phyloP scores from a whole-genome alignment of 2,888 invertebrate genomes.

The Drosophila robusta region DNA sequence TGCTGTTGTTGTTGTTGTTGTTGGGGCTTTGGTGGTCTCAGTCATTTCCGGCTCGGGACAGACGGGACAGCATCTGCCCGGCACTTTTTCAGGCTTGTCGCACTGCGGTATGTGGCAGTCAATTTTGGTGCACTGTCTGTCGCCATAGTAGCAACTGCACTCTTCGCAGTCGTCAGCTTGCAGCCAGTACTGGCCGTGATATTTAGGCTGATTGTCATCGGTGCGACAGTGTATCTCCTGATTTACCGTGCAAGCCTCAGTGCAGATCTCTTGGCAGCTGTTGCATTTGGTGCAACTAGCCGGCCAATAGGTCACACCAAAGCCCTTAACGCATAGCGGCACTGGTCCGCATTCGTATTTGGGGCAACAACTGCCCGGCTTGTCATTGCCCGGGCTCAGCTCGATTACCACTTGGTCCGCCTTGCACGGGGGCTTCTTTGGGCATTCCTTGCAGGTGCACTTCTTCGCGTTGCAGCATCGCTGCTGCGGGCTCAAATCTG shows the following conservation, averaged over 20 bases:
- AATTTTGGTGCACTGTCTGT: constrained; percentile 59
- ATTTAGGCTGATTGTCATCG: constrained; percentile 13
- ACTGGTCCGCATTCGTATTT: constrained; percentile 83
- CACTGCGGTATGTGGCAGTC: constrained; percentile 71
- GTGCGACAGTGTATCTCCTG: too few species aligned
- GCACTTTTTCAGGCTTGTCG: constrained; percentile 59
- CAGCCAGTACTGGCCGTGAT: constrained; percentile 71
- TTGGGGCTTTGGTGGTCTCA: neutral
- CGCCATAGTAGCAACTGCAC: constrained; percentile 71
- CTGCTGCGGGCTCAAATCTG: constrained; percentile 26
- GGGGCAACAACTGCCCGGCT: constrained; percentile 85
- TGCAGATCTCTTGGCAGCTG: constrained; percentile 46
- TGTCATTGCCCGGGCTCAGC: constrained; percentile 54
- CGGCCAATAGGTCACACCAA: constrained; percentile 36
- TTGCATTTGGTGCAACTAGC: constrained; percentile 71
- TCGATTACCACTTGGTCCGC: constrained; percentile 63
- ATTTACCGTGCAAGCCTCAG: too few species aligned
- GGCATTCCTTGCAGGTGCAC: constrained; percentile 76
- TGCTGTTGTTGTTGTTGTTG: neutral
- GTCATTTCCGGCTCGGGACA: constrained; percentile 53
- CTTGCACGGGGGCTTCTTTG: constrained; percentile 52
- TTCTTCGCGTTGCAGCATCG: constrained; percentile 65
- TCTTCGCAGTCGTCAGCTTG: constrained; percentile 68
- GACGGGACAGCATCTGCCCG: constrained; percentile 78
- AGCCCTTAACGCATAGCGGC: constrained; percentile 66